Base-by-base conservation (phyloP, 2,888 invertebrate genomes). In the Tryphoninae sp. region DNA sequence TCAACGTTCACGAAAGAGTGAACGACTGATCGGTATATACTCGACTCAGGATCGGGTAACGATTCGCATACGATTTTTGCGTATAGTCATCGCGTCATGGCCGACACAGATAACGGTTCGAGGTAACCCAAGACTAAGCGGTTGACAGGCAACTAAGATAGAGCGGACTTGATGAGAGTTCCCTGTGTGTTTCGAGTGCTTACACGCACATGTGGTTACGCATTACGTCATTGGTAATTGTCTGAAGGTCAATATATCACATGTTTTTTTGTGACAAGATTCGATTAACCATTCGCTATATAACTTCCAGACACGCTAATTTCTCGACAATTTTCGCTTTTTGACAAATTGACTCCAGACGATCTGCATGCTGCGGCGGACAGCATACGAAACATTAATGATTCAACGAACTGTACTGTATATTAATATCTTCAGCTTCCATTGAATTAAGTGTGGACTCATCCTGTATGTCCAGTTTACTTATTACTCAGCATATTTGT, bases 81-180 rank as follows among this genome's bases (percentile, higher is more conserved):
- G 72, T 72, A 64, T 16, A 80, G 78, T 85, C 86, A 84, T 82
- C 81, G 33, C 71, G 83, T 83, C 82, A 84, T 81, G 78, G 80
- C 84, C 64, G 64, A 49, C 49, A 13, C 22, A 83, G 87, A 87
- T 88, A 88, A 86, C 79, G 65, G 76, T 81, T 86, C 86, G 85
- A 87, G 86, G 88, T 67, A 78, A 78, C 68, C 33, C 42, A 26
- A 33, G 53, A 16, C 49, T 13, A 67, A 42, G 64, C 19, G 9
- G 55, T 77, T 22, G 22, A 33, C 45, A 51, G 9, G 58, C 8
- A 73, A 7, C 16, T 4, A 2, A 19, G 19, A 16, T 8, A 53
- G 16, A 55, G 16, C 16, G 33, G 11, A 51, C 49, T 49, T 2
- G 51, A 45, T 2, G 45, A 55, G n/a, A 74, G 55, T 9, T 55